Conservation (phyloP, 2,888 invertebrate species). For the Drosophila mettleri region DNA sequence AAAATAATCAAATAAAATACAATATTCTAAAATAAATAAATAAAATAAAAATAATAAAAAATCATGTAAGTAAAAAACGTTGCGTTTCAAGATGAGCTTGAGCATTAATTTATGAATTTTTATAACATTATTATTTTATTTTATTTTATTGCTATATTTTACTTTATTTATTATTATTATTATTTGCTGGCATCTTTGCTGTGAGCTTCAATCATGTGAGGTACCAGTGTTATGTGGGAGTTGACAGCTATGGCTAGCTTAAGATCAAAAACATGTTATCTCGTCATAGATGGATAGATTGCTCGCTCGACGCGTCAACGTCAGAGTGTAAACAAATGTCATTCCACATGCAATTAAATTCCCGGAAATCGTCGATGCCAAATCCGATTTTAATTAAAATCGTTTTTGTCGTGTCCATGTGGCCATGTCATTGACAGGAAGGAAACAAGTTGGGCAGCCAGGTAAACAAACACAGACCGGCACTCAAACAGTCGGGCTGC, state of each 20-base stretch:
- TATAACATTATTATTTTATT: slow-evolving; percentile 58
- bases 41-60: too few relatives aligned
- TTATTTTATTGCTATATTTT: too few relatives aligned
- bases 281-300: not conserved
- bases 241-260: slow-evolving; percentile 55
- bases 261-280: slow-evolving; percentile 61
- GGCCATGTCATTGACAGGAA: slow-evolving; percentile 69
- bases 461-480: slow-evolving; percentile 50
- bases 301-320: slow-evolving; percentile 20
- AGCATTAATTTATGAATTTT: slow-evolving; percentile 79
- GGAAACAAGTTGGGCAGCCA: slow-evolving; percentile 58
- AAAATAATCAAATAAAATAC: not conserved
- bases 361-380: slow-evolving; percentile 75
- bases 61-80: too few relatives aligned
- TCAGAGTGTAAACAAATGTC: slow-evolving; percentile 69
- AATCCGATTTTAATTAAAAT: slow-evolving; percentile 81
- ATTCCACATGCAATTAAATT: slow-evolving; percentile 73
- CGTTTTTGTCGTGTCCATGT: slow-evolving; percentile 56
- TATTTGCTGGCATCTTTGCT: slow-evolving; percentile 16
- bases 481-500: slow-evolving; percentile 22
- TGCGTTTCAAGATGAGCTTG: slow-evolving; percentile 69
- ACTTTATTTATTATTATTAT: too few relatives aligned
- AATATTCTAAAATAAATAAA: too few relatives aligned
- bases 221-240: slow-evolving; percentile 13
- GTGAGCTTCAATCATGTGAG: slow-evolving; percentile 7